Evolutionary conservation across 2,888 invertebrate genomes (phyloP), one percentile per base, ranked within the genome.

Genomic region (Parnassius apollo): DNA sequence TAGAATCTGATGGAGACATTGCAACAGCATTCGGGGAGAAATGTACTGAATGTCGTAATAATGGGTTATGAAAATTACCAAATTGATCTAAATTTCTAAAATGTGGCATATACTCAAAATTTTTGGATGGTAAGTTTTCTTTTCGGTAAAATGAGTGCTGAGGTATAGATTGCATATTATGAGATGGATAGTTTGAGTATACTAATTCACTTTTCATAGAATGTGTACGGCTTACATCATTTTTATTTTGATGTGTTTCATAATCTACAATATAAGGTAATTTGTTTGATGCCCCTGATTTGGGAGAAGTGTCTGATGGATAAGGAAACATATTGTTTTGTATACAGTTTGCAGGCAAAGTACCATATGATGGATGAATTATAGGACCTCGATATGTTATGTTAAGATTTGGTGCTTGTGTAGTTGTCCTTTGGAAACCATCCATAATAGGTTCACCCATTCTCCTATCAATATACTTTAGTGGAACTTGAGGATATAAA

Each of bases 1-100:
- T 88, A 56, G 92, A 91, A 70, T 92, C 92, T 59, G 83, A 82
- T 65, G 92, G 91, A 57, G 92, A 92, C 71, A 91, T 91, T 56
- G 91, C 82, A 69, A 90, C 75, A 57, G 85, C 72, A 70, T 80
- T 86, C 2, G 92, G 87, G 52, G 92, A 90, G 79, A 86, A 92
- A 56, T 89, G 85, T 65, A 88, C 74, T 62, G 85, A 80, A 67
- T 86, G 76, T 69, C 85, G 80, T 61, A 82, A 73, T 65, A 87
- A 71, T 62, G 83, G 70, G 69, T 81, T 79, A 71, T 80, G 82
- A 49, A 80, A 67, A 72, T 78, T 78, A 58, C 82, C 57, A 61
- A 78, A 73, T 65, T 81, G 84, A 61, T 89, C 88, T 66, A 82
- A 70, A 73, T 79, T 82, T 70, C 85, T 85, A 69, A 73, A 79